A percentile compares a stretch with the other conserved stretches of the same genome.
These are phyloP conservation scores for Lymantria monacha DNA, from an alignment of 2,888 invertebrate species.

Conservation along the genomic window DNA sequence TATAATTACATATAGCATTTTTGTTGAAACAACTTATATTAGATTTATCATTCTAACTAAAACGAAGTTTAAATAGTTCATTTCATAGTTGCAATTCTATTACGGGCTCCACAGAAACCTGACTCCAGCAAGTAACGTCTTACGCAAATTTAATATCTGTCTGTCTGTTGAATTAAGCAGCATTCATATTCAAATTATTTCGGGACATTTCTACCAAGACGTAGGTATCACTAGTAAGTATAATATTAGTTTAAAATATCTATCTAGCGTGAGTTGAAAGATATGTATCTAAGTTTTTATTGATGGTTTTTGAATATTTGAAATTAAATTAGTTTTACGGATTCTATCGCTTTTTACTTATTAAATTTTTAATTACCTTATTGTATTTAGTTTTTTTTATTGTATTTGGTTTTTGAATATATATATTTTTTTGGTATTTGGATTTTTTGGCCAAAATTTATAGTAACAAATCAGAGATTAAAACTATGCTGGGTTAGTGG, in stretches of 20 bases:
- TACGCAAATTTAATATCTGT: conserved; percentile 57
- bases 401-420: too few relatives aligned
- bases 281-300: not conserved
- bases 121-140: conserved; percentile 38
- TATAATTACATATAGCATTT: not conserved
- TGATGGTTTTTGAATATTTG: too few relatives aligned
- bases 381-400: too few relatives aligned
- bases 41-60: conserved; percentile 7
- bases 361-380: too few relatives aligned
- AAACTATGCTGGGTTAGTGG: too few relatives aligned
- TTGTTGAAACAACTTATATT: not conserved
- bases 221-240: conserved; percentile 16
- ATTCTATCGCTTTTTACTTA: too few relatives aligned
- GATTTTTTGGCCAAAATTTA: too few relatives aligned
- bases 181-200: conserved; percentile 65
- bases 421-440: too few relatives aligned
- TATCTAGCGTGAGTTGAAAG: not conserved
- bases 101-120: conserved; percentile 24
- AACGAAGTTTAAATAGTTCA: conserved; percentile 28
- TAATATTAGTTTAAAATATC: not conserved
- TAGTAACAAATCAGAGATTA: too few relatives aligned
- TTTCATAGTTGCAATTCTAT: conserved; percentile 30
- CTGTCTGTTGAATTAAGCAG: conserved; percentile 52
- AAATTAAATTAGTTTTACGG: too few relatives aligned
- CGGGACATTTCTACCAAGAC: conserved; percentile 15